A percentile compares a stretch with the other conserved stretches of the same genome.
Evolutionary conservation across 2,113 vertebrate species (phyloP).

Genomic region (Tringa solitaria): DNA sequence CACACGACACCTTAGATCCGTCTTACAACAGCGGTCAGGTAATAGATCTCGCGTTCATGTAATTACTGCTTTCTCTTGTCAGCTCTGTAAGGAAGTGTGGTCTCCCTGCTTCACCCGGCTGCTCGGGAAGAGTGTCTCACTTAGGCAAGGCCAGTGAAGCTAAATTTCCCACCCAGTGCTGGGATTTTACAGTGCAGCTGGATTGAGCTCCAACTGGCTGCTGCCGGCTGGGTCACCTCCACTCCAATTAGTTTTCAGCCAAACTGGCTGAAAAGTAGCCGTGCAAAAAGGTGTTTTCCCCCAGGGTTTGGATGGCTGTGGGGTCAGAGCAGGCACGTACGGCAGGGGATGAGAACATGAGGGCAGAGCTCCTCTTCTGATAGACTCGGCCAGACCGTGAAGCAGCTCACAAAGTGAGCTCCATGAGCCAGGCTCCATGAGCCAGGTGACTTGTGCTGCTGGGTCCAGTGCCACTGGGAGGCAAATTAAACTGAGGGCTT

Average conservation of each 20-base stretch:
- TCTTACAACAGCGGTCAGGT: slow-evolving; percentile 40
- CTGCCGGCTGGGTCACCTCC: background rate
- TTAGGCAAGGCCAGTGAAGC: background rate
- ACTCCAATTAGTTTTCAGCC: background rate
- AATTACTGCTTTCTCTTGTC: background rate
- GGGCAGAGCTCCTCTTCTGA: background rate
- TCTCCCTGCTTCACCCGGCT: background rate
- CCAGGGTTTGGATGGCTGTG: background rate
- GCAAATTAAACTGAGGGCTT: background rate
- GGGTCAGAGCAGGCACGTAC: background rate
- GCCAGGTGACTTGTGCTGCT: background rate
- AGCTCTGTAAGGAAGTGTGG: background rate
- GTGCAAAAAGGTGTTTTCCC: background rate
- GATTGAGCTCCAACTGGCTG: background rate
- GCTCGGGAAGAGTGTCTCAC: fast-evolving
- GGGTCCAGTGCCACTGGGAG: background rate
- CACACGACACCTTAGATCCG: slow-evolving; percentile 7
- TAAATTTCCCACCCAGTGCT: background rate
- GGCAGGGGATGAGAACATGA: background rate
- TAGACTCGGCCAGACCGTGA: fast-evolving
- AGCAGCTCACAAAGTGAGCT: background rate
- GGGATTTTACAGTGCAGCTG: background rate
- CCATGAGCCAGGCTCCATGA: background rate
- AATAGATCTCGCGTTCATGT: background rate
- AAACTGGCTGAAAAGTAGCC: background rate